Evolutionary conservation across 2,888 invertebrate species (phyloP), one percentile per base, ranked within the genome.

Genomic region (Nymphalis c-album): DNA sequence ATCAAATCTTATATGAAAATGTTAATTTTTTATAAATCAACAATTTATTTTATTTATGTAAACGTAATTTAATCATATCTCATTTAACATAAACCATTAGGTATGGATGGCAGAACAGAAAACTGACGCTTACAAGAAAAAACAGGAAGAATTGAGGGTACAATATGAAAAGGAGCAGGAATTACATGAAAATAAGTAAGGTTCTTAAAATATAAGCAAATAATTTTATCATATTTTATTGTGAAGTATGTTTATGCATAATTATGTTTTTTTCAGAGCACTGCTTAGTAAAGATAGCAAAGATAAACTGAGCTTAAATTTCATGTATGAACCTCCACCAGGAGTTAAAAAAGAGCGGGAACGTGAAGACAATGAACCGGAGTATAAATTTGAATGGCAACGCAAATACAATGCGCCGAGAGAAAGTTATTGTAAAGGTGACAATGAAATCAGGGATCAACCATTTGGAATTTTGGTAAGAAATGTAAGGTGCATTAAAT

Each of bases 51-150:
- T 58, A 75, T n/a, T 45, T 31, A 31, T 31, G 26, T 31, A 31
- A 31, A 31, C 26, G 26, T 5, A 31, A 31, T 31, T 31, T 31
- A 31, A 31, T 6, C 6, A 6, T 31, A 31, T 31, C 6, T 31
- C 26, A 31, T 31, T 31, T 31, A 5, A 16, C 58, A 13, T 48
- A 40, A 40, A 40, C 31, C 18, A 48, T 48, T 26, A 98, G 98
- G 97, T 98, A 94, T 99, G 98, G 98, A 98, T 99, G 98, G 99
- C 99, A 58, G 97, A 99, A 90, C 99, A 99, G 86, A 98, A 99
- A 93, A 95, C 97, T 4, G 98, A 98, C 68, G 98, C 98, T 61
- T 98, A 99, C 80, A 98, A 98, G 83, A 98, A 98, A 86, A 98
- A 98, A 79, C 99, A 99, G 86, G 99, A 99, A 82, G 99, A 99